These are phyloP conservation scores for Nannobrachium achirus DNA, from an alignment of 2,113 vertebrate species.

Conservation along the genomic window DNA sequence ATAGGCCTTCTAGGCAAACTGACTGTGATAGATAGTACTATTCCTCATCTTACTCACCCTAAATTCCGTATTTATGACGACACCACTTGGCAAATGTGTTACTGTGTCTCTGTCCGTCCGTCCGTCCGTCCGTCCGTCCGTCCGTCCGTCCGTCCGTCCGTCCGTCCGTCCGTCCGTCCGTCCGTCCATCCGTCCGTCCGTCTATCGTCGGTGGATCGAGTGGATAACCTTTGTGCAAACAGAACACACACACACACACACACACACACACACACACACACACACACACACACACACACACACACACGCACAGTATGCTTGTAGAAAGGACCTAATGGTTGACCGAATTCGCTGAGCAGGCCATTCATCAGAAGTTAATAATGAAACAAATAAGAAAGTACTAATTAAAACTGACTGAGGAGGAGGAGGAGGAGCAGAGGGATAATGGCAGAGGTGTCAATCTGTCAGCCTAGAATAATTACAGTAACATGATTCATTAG, in stretches of 20 bases:
- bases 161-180: no score
- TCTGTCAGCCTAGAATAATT: constrained; percentile 13
- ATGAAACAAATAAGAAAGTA: constrained; percentile 41
- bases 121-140: no score
- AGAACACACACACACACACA: background rate
- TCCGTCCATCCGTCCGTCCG: no score
- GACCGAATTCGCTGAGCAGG: constrained; percentile 28
- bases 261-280: constrained; percentile 6
- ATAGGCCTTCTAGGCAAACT: no score
- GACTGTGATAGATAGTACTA: no score
- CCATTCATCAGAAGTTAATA: constrained; percentile 38
- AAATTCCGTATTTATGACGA: no score
- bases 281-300: constrained; percentile 16
- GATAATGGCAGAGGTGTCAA: constrained; percentile 6
- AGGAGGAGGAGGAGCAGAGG: background rate
- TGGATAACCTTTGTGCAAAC: no score
- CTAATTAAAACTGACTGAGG: constrained; percentile 23
- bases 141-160: no score
- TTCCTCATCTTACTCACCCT: no score
- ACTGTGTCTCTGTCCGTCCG: no score
- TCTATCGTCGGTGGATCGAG: no score
- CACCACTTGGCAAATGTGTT: no score
- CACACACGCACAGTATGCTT: background rate
- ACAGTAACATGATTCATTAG: constrained; percentile 10
- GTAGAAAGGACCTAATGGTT: constrained; percentile 26